phyloP scores from a whole-genome alignment of 1,140 invertebrate genomes.

The Cepaea nemoralis region DNA sequence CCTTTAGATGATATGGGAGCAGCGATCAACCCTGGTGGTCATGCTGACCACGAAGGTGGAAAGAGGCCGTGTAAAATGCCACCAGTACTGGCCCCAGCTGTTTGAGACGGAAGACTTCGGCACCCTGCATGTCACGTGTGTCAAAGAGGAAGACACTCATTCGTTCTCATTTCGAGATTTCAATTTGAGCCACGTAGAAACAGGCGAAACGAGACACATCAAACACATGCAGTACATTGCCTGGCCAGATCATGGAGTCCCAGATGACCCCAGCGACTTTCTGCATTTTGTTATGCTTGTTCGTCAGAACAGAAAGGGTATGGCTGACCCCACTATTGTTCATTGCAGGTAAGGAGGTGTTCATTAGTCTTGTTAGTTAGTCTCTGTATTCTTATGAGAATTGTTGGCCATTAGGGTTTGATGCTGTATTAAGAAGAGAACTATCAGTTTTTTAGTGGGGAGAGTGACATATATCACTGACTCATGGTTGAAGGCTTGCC shows the following conservation, averaged over 20 bases:
- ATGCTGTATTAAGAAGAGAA: too few relatives aligned
- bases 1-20: slow-evolving; percentile 89
- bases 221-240: slow-evolving; percentile 91
- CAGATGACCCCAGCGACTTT: slow-evolving; percentile 91
- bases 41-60: slow-evolving; percentile 97
- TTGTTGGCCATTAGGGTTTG: too few relatives aligned
- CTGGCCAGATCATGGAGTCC: slow-evolving; percentile 99
- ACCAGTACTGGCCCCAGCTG: slow-evolving; percentile 95
- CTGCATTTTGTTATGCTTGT: slow-evolving; percentile 89
- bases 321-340: slow-evolving; percentile 87
- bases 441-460: too few relatives aligned
- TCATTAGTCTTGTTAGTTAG: not conserved
- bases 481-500: not conserved
- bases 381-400: too few relatives aligned
- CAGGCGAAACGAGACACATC: slow-evolving; percentile 81
- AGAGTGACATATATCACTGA: too few relatives aligned
- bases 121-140: slow-evolving; percentile 80
- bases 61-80: slow-evolving; percentile 93
- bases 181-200: slow-evolving; percentile 81
- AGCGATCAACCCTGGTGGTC: slow-evolving; percentile 78
- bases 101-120: slow-evolving; percentile 83
- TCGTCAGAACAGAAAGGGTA: slow-evolving; percentile 74
- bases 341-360: slow-evolving; percentile 80
- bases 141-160: slow-evolving; percentile 83
- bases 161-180: slow-evolving; percentile 93